These are phyloP conservation scores for Apamea epomidion DNA, from an alignment of 2,888 invertebrate genomes.

Conservation along the genomic window DNA sequence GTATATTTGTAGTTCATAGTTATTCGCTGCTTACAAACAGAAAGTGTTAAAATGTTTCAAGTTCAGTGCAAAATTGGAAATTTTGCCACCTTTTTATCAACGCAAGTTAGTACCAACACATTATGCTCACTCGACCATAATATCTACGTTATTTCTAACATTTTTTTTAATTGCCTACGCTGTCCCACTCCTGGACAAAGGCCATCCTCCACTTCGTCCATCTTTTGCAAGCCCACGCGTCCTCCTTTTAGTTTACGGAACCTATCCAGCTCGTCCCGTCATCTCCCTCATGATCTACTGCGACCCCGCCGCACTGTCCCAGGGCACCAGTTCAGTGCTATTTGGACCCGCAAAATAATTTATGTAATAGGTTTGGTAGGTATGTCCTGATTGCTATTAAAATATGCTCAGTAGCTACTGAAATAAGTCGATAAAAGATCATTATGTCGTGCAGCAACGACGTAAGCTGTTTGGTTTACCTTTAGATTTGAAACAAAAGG, in stretches of 20 bases:
- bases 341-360: background rate
- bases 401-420: background rate
- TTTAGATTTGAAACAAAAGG: constrained; percentile 59
- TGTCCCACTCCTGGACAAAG: background rate
- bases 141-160: no score
- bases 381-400: background rate
- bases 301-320: background rate
- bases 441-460: constrained; percentile 3
- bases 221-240: background rate
- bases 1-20: background rate
- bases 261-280: background rate
- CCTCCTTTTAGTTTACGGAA: background rate
- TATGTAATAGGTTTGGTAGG: background rate
- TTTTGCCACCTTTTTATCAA: background rate
- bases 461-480: constrained; percentile 40
- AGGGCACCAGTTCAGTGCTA: background rate
- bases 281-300: background rate
- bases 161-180: background rate
- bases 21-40: background rate
- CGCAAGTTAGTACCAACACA: background rate
- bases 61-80: background rate
- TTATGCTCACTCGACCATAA: background rate
- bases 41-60: background rate
- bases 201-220: background rate
- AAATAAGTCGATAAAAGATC: background rate